Evolutionary conservation across 2,113 vertebrate species (phyloP).

Genomic region (Leiothrix lutea): DNA sequence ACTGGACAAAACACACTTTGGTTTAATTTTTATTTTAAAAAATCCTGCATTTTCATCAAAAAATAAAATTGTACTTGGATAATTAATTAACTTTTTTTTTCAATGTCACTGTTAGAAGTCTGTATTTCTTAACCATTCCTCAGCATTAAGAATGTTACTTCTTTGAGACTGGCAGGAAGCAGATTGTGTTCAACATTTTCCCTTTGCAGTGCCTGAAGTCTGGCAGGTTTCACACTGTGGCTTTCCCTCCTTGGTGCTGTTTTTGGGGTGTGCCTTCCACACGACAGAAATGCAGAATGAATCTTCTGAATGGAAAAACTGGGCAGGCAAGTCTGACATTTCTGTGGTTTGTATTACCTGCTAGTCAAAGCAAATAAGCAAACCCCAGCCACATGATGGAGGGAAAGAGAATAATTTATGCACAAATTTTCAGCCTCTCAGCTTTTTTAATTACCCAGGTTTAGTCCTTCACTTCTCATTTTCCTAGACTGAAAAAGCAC

Average conservation of each 20-base stretch:
- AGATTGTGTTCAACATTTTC: not conserved
- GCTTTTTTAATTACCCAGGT: not conserved
- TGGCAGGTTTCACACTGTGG: not conserved
- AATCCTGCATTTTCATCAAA: not conserved
- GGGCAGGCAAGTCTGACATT: not conserved
- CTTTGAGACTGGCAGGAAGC: not conserved
- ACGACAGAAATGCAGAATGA: not conserved
- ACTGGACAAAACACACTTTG: not conserved
- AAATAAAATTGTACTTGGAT: not conserved
- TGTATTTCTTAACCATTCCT: not conserved
- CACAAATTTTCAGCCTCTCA: not conserved
- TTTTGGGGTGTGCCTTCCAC: not conserved
- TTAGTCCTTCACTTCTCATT: not conserved
- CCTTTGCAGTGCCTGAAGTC: not conserved
- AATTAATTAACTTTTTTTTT: not conserved
- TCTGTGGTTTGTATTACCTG: slow-evolving; percentile 31
- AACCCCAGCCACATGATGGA: not conserved
- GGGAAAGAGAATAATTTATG: not conserved
- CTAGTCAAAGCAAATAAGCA: slow-evolving; percentile 33
- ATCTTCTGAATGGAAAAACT: slow-evolving; percentile 28
- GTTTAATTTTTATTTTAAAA: not conserved
- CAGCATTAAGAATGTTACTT: not conserved
- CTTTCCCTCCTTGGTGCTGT: not conserved
- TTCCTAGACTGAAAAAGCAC: not conserved
- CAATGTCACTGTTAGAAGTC: not conserved